A percentile compares a stretch with the other conserved stretches of the same genome.
Evolutionary conservation across 2,113 vertebrate species (phyloP).

Genomic region (Lepus timidus): DNA sequence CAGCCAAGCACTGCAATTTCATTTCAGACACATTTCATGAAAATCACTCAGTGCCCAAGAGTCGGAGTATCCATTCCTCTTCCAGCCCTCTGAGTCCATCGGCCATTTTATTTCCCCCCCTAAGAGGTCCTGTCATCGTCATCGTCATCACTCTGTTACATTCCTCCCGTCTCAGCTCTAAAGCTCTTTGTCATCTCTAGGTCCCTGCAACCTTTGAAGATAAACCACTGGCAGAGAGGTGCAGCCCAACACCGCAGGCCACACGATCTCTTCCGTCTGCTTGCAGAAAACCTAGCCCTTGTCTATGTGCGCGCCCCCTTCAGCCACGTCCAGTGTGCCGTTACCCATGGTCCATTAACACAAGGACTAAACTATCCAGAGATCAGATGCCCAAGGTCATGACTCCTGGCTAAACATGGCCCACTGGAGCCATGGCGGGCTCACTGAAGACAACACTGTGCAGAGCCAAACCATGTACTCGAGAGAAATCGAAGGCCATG

Average conservation of each 20-base stretch:
- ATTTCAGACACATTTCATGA: neutral
- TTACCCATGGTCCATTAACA: conserved; percentile 6
- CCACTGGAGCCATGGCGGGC: conserved; percentile 25
- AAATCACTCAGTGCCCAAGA: neutral
- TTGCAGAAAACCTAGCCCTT: neutral
- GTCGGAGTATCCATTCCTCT: neutral
- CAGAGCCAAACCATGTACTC: neutral
- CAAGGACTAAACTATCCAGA: neutral
- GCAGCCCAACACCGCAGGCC: neutral
- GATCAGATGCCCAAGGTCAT: neutral
- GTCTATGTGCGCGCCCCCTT: conserved; percentile 11
- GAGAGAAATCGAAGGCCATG: neutral
- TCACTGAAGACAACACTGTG: neutral
- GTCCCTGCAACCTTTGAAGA: neutral
- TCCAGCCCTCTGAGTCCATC: no score
- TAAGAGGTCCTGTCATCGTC: neutral
- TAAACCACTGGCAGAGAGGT: neutral
- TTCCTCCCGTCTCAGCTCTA: neutral
- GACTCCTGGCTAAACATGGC: neutral
- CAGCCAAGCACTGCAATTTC: neutral
- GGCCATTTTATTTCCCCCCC: neutral
- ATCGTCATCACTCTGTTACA: neutral
- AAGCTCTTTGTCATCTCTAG: neutral
- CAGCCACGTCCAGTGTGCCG: conserved; percentile 20
- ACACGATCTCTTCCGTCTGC: neutral